Conservation (phyloP, 2,797 vertebrate genomes). For the Tenualosa ilisha region DNA sequence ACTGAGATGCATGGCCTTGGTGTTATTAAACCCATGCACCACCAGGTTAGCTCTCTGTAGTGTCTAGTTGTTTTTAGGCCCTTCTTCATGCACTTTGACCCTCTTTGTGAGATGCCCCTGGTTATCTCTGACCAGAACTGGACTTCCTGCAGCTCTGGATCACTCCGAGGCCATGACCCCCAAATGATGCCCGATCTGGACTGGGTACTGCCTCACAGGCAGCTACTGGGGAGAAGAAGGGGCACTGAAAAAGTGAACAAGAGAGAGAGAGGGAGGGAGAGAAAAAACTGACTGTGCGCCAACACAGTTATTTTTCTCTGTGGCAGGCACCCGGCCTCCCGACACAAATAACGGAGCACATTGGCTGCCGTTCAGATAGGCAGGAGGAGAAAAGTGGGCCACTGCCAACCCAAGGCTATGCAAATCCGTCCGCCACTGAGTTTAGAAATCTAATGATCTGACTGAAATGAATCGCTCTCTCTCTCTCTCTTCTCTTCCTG, state of each 20-base stretch:
- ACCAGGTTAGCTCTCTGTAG: neutral
- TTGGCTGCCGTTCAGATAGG: conserved; percentile 68
- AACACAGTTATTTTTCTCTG: conserved; percentile 70
- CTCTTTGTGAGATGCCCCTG: neutral
- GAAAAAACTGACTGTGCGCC: conserved; percentile 53
- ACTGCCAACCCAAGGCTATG: conserved; percentile 74
- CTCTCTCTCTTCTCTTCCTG: conserved; percentile 27
- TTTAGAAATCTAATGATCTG: conserved; percentile 72
- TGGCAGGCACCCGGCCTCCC: conserved; percentile 63
- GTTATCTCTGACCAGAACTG: neutral
- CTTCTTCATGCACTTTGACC: neutral
- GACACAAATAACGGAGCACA: conserved; percentile 75
- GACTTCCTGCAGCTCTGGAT: neutral
- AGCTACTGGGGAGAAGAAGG: neutral
- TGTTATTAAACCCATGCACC: neutral
- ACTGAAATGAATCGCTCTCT: conserved; percentile 54
- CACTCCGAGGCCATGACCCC: neutral
- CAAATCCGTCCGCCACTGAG: conserved; percentile 70
- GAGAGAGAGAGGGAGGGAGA: neutral
- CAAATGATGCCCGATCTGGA: neutral
- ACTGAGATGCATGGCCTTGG: neutral
- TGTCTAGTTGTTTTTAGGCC: neutral
- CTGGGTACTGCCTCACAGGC: neutral
- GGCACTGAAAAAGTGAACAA: neutral
- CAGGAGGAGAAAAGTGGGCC: conserved; percentile 66